Evolutionary conservation across 2,888 invertebrate genomes (phyloP).

Genomic region (Nemapogon koenigi): DNA sequence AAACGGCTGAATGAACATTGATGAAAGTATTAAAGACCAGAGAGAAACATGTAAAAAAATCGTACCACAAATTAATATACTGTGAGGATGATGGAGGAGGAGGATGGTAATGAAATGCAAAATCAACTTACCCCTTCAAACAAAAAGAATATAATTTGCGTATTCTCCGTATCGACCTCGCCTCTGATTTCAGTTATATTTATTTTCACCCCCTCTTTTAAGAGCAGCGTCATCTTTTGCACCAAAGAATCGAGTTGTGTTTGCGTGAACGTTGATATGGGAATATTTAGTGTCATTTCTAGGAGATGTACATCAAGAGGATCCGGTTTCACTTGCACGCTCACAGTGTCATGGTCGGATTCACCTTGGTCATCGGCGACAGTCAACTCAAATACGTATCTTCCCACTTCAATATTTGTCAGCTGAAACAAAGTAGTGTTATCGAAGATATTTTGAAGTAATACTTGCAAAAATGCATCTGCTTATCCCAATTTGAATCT

Average conservation of each 20-base stretch:
- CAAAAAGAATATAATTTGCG: constrained; percentile 73
- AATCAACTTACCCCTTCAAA: constrained; percentile 60
- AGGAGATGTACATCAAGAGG: constrained; percentile 77
- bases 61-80: too few relatives aligned
- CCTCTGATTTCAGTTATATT: constrained; percentile 63
- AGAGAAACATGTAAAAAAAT: too few relatives aligned
- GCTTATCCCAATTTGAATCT: too few relatives aligned
- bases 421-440: constrained; percentile 58
- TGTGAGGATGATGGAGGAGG: too few relatives aligned
- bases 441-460: too few relatives aligned
- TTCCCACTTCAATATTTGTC: constrained; percentile 84
- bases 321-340: constrained; percentile 82
- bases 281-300: constrained; percentile 81
- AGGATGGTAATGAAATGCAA: too few relatives aligned
- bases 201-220: constrained; percentile 75
- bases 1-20: too few relatives aligned
- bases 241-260: constrained; percentile 76
- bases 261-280: constrained; percentile 61
- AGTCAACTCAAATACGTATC: constrained; percentile 88
- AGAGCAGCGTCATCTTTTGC: constrained; percentile 79
- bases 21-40: too few relatives aligned
- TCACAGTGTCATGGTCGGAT: constrained; percentile 81
- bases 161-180: constrained; percentile 67
- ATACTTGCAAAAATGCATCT: too few relatives aligned
- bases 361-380: constrained; percentile 91